Percentiles rank a stretch among this genome's conserved stretches.
Evolutionary conservation across 2,113 vertebrate genomes (phyloP).

Genomic region (Entelurus aequoreus): DNA sequence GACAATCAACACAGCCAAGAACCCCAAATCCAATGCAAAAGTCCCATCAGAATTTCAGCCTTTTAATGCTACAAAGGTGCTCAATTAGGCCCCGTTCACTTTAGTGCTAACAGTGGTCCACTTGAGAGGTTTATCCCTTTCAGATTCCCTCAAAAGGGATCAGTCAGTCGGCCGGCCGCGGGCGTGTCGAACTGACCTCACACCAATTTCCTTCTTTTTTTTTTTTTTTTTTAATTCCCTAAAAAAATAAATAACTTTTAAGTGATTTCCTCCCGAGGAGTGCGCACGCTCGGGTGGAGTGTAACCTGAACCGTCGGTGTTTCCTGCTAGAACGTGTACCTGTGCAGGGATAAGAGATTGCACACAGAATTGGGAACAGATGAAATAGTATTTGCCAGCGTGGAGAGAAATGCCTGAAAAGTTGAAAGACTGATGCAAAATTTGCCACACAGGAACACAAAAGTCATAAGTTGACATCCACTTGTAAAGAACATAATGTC

Average conservation of each 20-base stretch:
- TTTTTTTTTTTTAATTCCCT: conserved; percentile 1
- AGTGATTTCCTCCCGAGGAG: conserved; percentile 37
- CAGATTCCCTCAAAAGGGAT: conserved; percentile 41
- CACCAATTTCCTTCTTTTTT: conserved; percentile 45
- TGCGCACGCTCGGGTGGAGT: conserved; percentile 8
- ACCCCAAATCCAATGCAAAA: too few species aligned
- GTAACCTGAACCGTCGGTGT: conserved; percentile 45
- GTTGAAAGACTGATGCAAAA: too few species aligned
- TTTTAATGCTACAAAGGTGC: too few species aligned
- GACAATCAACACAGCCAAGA: too few species aligned
- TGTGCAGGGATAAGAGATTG: conserved; percentile 2
- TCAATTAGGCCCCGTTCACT: too few species aligned
- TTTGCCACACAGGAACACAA: too few species aligned
- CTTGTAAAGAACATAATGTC: too few species aligned
- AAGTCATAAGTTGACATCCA: too few species aligned
- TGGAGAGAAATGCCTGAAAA: too few species aligned
- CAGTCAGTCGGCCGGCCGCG: background rate
- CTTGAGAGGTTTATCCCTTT: conserved; percentile 30
- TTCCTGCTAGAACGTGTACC: conserved; percentile 22
- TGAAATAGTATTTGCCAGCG: too few species aligned
- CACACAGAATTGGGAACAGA: background rate
- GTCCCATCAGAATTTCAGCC: too few species aligned
- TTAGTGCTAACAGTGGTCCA: conserved; percentile 6
- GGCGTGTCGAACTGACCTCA: conserved; percentile 16
- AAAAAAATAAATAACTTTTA: conserved; percentile 50